These are phyloP conservation scores for Mixornis gularis DNA, from an alignment of 2,113 vertebrate species.

Conservation along the genomic window DNA sequence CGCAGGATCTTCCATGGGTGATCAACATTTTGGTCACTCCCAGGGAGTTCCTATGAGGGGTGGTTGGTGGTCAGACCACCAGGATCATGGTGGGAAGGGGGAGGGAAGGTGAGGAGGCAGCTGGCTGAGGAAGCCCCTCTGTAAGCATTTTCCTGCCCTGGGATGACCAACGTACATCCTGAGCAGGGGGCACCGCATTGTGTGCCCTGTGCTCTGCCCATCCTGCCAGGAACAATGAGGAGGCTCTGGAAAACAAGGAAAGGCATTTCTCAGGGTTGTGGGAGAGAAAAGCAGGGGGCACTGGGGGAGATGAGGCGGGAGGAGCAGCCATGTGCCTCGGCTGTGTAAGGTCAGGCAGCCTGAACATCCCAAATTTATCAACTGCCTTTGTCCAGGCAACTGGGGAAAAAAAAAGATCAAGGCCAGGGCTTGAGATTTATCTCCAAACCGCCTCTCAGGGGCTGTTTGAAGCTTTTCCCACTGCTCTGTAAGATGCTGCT, in stretches of 20 bases:
- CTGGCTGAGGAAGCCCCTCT: conserved; percentile 38
- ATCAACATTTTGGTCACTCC: neutral
- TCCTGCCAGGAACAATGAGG: conserved; percentile 64
- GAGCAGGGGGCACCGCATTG: conserved; percentile 46
- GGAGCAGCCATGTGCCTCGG: neutral
- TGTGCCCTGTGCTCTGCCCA: conserved; percentile 47
- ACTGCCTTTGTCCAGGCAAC: neutral
- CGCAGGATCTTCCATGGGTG: accelerated
- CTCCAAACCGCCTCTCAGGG: neutral
- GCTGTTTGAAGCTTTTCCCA: neutral
- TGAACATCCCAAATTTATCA: neutral
- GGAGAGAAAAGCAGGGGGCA: conserved; percentile 1
- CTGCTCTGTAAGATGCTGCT: neutral
- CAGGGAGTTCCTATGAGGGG: neutral
- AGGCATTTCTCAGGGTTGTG: neutral
- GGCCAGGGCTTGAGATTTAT: neutral
- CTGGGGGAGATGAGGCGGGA: neutral
- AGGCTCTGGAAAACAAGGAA: neutral
- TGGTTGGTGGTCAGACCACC: neutral
- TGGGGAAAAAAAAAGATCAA: neutral
- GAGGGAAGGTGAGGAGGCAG: neutral
- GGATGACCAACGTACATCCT: conserved; percentile 61
- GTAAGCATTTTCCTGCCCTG: conserved; percentile 57
- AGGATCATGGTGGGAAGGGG: neutral
- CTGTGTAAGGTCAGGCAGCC: neutral